phyloP scores from a whole-genome alignment of 2,888 invertebrate species.

The Amblyjoppa fuscipennis region DNA sequence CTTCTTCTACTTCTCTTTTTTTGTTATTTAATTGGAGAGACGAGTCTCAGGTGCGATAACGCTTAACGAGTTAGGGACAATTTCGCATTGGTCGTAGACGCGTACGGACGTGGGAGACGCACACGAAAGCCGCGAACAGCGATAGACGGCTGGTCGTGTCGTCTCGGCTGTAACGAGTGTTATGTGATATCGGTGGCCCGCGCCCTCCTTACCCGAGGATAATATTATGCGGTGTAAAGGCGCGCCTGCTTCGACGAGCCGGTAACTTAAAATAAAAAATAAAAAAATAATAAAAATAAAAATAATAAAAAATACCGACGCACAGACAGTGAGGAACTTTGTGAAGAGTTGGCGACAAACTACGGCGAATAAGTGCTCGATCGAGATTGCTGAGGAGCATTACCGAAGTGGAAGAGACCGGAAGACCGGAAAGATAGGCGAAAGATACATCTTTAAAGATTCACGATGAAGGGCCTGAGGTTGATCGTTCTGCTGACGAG shows the following conservation, averaged over 20 bases:
- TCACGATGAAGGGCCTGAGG: constrained; percentile 56
- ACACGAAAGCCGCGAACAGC: constrained; percentile 43
- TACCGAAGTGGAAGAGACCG: background rate
- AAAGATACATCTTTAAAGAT: background rate
- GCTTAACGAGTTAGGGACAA: constrained; percentile 19
- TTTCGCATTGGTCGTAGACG: background rate
- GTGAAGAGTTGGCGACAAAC: constrained; percentile 29
- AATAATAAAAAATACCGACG: background rate
- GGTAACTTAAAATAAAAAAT: constrained; percentile 38
- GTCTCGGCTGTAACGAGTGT: constrained; percentile 59
- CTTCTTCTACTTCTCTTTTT: constrained; percentile 13
- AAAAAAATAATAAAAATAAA: background rate
- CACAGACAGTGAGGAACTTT: background rate
- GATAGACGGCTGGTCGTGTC: constrained; percentile 59
- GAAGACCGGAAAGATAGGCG: background rate
- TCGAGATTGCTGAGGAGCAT: background rate
- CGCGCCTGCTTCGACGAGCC: constrained; percentile 50
- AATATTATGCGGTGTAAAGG: constrained; percentile 66
- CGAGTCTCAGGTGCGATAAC: constrained; percentile 48
- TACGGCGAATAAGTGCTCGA: background rate
- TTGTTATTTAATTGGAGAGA: background rate
- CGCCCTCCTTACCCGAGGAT: constrained; percentile 43
- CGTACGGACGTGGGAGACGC: constrained; percentile 1
- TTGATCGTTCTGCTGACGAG: constrained; percentile 58
- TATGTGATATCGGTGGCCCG: constrained; percentile 65